phyloP scores from a whole-genome alignment of 1,140 invertebrate species.

The Diplogasteroides magnus region DNA sequence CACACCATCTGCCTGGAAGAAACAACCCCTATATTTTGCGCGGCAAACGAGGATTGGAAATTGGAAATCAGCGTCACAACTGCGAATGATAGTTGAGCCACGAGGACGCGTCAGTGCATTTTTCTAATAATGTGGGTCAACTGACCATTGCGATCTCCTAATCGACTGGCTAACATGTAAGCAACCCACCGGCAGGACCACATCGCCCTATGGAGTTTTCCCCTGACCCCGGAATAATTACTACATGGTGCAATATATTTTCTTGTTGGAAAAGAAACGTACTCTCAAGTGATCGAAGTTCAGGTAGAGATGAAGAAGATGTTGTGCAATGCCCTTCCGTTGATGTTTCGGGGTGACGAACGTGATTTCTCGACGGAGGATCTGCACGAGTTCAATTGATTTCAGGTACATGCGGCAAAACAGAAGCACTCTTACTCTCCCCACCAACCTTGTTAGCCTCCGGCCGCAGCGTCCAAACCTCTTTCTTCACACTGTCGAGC shows the following conservation, averaged over 20 bases:
- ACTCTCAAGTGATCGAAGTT: neutral
- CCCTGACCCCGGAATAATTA: no score
- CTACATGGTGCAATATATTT: no score
- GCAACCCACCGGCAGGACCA: no score
- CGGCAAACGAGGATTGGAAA: neutral
- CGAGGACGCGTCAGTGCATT: no score
- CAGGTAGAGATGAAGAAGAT: neutral
- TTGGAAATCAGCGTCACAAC: neutral
- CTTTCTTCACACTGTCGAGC: neutral
- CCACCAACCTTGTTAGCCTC: neutral
- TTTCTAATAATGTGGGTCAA: no score
- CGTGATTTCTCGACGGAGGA: neutral
- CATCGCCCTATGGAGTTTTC: no score
- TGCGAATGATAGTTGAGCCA: no score
- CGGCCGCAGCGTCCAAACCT: neutral
- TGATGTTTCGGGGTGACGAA: neutral
- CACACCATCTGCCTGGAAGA: neutral
- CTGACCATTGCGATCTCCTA: no score
- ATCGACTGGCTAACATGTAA: no score
- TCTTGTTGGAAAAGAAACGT: no score
- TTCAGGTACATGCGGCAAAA: neutral
- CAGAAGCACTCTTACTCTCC: neutral
- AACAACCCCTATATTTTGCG: neutral
- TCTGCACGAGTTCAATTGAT: neutral
- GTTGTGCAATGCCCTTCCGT: neutral